These are phyloP conservation scores for Cephus spinipes DNA, from an alignment of 2,888 invertebrate species.

Conservation along the genomic window DNA sequence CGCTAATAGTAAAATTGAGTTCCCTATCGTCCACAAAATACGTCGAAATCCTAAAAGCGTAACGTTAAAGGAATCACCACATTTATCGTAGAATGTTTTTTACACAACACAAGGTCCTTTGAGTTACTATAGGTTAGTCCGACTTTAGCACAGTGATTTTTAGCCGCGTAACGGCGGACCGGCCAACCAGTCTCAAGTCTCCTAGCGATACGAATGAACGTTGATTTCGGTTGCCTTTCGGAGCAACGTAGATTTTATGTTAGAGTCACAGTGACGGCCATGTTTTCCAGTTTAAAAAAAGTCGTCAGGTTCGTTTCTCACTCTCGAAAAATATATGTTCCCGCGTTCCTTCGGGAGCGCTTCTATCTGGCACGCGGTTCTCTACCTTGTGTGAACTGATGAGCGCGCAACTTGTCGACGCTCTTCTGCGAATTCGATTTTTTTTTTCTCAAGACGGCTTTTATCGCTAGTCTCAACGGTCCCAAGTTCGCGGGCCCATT, in stretches of 20 bases:
- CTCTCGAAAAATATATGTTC: neutral
- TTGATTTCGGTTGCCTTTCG: neutral
- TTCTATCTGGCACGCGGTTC: neutral
- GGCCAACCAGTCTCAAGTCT: neutral
- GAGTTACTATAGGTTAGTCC: neutral
- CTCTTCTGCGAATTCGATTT: neutral
- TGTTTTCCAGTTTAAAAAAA: conserved; percentile 12
- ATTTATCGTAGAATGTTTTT: neutral
- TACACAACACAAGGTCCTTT: neutral
- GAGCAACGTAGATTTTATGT: conserved; percentile 1
- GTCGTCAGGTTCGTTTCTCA: neutral
- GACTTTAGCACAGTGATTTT: neutral
- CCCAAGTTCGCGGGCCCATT: neutral
- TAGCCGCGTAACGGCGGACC: neutral
- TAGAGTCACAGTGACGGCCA: conserved; percentile 9
- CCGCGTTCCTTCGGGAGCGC: neutral
- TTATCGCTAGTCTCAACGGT: neutral
- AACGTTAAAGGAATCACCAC: neutral
- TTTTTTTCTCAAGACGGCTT: neutral
- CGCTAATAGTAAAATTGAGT: neutral
- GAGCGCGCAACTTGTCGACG: neutral
- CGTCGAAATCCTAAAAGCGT: neutral
- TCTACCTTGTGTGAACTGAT: neutral
- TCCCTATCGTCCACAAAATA: neutral
- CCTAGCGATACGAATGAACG: neutral